Percentiles rank a stretch among this genome's conserved stretches.
These are phyloP conservation scores for Pelecanoides urinatrix DNA, from an alignment of 2,113 vertebrate species.

Conservation along the genomic window DNA sequence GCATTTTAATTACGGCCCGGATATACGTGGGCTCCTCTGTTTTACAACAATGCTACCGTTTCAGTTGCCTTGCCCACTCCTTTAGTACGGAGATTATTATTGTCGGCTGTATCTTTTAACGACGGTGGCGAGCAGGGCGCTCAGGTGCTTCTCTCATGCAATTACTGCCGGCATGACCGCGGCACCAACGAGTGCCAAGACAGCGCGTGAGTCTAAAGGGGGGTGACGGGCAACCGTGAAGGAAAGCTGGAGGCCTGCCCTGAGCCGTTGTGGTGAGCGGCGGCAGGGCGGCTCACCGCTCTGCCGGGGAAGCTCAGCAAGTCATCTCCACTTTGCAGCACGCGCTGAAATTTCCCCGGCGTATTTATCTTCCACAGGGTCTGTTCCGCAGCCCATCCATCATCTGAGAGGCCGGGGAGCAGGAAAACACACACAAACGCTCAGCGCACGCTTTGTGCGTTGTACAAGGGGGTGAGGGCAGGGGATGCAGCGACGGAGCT, in stretches of 20 bases:
- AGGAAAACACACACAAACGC: neutral
- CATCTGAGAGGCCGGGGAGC: neutral
- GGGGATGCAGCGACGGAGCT: neutral
- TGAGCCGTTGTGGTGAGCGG: neutral
- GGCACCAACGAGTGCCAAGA: neutral
- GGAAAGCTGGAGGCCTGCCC: neutral
- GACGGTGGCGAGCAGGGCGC: fast-evolving
- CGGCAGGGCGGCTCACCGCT: neutral
- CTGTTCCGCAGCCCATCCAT: neutral
- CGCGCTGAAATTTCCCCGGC: neutral
- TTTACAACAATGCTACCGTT: neutral
- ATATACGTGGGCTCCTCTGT: neutral
- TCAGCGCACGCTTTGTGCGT: neutral
- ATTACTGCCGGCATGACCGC: neutral
- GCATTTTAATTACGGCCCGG: neutral
- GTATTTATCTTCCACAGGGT: neutral
- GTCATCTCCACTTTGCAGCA: neutral
- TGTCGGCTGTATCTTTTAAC: neutral
- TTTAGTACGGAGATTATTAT: neutral
- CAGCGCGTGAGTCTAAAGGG: neutral
- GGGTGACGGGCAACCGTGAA: neutral
- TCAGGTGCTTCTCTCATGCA: neutral
- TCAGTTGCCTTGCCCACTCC: neutral
- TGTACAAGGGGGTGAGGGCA: neutral
- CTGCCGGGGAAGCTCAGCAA: neutral